Base-by-base conservation (phyloP, 2,113 vertebrate species). In the Morphnarchus princeps region DNA sequence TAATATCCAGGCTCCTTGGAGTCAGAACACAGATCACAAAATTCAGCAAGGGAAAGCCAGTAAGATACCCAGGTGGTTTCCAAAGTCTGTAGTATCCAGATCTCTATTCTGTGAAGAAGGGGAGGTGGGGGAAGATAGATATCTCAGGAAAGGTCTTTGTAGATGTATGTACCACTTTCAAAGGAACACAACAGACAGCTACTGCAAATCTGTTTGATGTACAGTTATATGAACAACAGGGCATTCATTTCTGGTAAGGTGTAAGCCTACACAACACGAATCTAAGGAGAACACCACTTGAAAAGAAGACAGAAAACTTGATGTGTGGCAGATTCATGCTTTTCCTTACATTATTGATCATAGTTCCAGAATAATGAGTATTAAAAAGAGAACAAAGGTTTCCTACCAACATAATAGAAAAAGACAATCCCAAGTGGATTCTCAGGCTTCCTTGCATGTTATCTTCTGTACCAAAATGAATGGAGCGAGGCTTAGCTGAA, bases 311-410 rank as follows among this genome's bases (percentile, higher is more conserved):
- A 67, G 58, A 86, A 93, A 52, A 90, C 36, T 66, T 87, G 63
- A 78, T 29, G 43, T 43, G 36, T 65, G 36, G 36, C 65, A 93
- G 87, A 76, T 66, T 54, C 40, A 36, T 18, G 40, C 34, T 72
- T 69, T 67, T 63, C 61, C 66, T 72, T 61, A 29, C 13, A 49
- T 69, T 90, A 91, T 62, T 72, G 91, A 87, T 72, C 24, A 5
- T 25, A 82, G 45, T 40, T 80, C 40, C 26, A 29, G 54, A 88
- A 93, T 87, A 90, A 89, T 2, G 22, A 95, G 47, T 55, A 67
- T 86, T 67, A 81, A 43, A 87, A 92, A 84, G 38, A 87, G 62
- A 82, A 91, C 73, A 92, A 97, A 96, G 82, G 45, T 82, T 89
- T 89, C 31, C 82, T 92, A 62, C 42, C 79, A 87, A 72, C 20